Base-by-base conservation (phyloP, 1,140 invertebrate species). In the Littorina saxatilis region DNA sequence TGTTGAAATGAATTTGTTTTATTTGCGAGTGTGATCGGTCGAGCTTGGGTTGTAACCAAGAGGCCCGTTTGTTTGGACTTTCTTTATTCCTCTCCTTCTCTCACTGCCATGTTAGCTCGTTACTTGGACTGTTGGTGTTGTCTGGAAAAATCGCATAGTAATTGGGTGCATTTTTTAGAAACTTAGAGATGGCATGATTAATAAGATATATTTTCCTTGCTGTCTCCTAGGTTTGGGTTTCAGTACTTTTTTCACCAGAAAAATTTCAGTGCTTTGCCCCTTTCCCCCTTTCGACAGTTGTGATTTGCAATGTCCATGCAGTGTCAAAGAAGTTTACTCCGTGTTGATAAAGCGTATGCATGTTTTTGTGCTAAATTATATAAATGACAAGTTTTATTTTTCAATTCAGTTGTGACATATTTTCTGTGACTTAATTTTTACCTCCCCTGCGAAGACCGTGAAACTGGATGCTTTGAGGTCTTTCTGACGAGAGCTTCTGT, bases 61-160 rank as follows among this genome's bases (percentile, higher is more conserved):
- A 68, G 35, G 66, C 66, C 61, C 61, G 35, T 63, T 63, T 32
- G 3, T 11, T 58, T 58, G 55, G 20, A 63, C 2, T 63, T 63
- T 29, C 43, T 47, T 47, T 47, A 9, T 47, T 17, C 43, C 43
- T 47, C 17, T 47, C 43, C 17, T 47, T 47, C 43, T 47, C 43
- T 47, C 17, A 9, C 43, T 47, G 43, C 43, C 43, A 47, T 47
- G 35, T 40, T 32, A 68, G 66, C 13, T 68, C 17, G 37, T 3
- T 39, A 27, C n/a, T 29, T 27, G 27, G 61, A 63, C 61, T 63
- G 61, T 63, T 63, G 66, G 39, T 40, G 32, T 68, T 68, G 66
- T 68, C 32, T 37, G 66, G 43, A 5, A 39, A 68, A 68, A 63
- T 27, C 32, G 43, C 43, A 47, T 47, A 47, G 43, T 17, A n/a